Base-by-base conservation (phyloP, 2,888 invertebrate genomes). In the Halictus ligatus region DNA sequence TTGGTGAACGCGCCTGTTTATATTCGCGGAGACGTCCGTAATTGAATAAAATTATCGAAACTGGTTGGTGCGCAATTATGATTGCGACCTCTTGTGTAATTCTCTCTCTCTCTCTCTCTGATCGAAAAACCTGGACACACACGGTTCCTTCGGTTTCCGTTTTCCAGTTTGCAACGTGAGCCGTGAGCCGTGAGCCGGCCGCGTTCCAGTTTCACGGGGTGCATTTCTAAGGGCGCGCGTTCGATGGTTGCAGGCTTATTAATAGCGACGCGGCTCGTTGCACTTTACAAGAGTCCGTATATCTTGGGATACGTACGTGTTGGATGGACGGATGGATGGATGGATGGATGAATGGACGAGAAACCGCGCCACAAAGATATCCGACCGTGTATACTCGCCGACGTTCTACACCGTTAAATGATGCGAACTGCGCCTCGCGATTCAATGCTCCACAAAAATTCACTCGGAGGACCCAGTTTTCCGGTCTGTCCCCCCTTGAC, bases 261-360 rank as follows among this genome's bases (percentile, higher is more conserved):
- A 90, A 90, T 90, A 84, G 67, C 78, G 83, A 80, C 79, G 75
- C 29, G 86, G 64, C 67, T 58, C 83, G 75, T 48, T 75, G 81
- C 84, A 81, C 83, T 80, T 85, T 87, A n/a, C 82, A 50, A 79
- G 78, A 79, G 78, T 79, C 80, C 76, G 81, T 83, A 54, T 78
- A 77, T 75, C 80, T 84, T 80, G 64, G 79, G 50, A 69, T 73
- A 79, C 67, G 84, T 81, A 35, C 67, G 64, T 73, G 82, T 74
- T 73, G 84, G 78, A 78, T 67, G n/a, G 69, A 78, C 13, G 74
- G 75, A 73, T 81, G 67, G 78, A 76, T 78, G 74, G 75, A 73
- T 81, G 67, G 78, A 76, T 78, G 78, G 73, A 81, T 21, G 76
- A 77, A 78, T 69, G 29, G 2, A 43, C 71, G n/a, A 13, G 6